A percentile compares a stretch with the other conserved stretches of the same genome.
Conservation (phyloP, 1,140 invertebrate species). For the Phenacoccus solenopsis region DNA sequence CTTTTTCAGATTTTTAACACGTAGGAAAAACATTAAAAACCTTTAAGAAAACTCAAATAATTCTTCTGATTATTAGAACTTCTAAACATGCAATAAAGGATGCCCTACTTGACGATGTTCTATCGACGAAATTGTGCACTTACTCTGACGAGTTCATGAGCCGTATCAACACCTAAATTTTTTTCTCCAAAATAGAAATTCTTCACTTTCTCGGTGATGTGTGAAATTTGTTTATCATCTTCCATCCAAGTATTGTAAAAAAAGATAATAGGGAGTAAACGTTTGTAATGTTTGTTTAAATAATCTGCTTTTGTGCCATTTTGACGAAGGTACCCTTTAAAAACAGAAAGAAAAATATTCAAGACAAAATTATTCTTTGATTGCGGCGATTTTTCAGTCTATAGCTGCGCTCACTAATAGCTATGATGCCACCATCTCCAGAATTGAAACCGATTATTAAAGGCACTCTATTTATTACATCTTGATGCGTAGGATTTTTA, state of each 20-base stretch:
- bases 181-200: conserved; percentile 6
- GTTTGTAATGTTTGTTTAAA: background rate
- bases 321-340: background rate
- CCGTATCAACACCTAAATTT: background rate
- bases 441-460: background rate
- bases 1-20: too few relatives aligned
- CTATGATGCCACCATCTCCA: background rate
- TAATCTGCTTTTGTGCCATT: background rate
- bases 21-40: too few relatives aligned
- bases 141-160: background rate
- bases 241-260: background rate
- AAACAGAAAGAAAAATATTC: too few relatives aligned
- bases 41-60: too few relatives aligned
- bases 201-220: background rate
- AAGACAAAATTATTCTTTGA: background rate
- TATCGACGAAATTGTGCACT: background rate
- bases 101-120: too few relatives aligned
- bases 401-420: background rate
- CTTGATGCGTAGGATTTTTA: background rate
- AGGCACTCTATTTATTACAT: background rate
- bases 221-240: background rate
- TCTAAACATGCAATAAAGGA: too few relatives aligned
- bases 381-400: too few relatives aligned
- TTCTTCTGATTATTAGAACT: too few relatives aligned
- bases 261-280: background rate